Evolutionary conservation across 1,140 invertebrate genomes (phyloP).

Genomic region (Whitmania pigra): DNA sequence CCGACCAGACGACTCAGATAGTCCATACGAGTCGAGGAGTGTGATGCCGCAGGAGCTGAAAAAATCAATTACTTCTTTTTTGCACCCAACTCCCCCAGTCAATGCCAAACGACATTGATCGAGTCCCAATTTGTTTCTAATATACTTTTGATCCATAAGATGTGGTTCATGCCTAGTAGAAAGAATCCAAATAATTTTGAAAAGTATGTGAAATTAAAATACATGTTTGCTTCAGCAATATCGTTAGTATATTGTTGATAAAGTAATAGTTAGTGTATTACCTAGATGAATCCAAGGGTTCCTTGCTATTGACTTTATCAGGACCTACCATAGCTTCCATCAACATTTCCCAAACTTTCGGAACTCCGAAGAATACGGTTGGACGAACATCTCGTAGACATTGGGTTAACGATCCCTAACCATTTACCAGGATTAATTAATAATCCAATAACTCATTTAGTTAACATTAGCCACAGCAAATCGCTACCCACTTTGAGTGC

Average conservation of each 20-base stretch:
- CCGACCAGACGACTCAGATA: conserved; percentile 63
- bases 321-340: neutral
- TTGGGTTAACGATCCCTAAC: conserved; percentile 33
- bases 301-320: no score
- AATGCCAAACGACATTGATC: conserved; percentile 52
- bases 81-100: conserved; percentile 65
- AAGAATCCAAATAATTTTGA: no score
- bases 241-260: no score
- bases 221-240: no score
- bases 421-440: neutral
- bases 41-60: conserved; percentile 68
- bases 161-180: no score
- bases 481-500: conserved; percentile 52
- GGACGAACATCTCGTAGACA: conserved; percentile 60
- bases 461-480: neutral
- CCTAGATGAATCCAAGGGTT: no score
- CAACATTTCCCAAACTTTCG: conserved; percentile 77
- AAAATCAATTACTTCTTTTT: conserved; percentile 62
- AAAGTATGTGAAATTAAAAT: conserved; percentile 19
- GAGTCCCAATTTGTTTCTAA: conserved; percentile 59
- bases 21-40: conserved; percentile 46
- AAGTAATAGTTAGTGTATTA: no score
- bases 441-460: neutral
- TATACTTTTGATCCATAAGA: conserved; percentile 40
- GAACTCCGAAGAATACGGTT: conserved; percentile 66